phyloP scores from a whole-genome alignment of 1,140 invertebrate genomes.

The Zophobas morio region DNA sequence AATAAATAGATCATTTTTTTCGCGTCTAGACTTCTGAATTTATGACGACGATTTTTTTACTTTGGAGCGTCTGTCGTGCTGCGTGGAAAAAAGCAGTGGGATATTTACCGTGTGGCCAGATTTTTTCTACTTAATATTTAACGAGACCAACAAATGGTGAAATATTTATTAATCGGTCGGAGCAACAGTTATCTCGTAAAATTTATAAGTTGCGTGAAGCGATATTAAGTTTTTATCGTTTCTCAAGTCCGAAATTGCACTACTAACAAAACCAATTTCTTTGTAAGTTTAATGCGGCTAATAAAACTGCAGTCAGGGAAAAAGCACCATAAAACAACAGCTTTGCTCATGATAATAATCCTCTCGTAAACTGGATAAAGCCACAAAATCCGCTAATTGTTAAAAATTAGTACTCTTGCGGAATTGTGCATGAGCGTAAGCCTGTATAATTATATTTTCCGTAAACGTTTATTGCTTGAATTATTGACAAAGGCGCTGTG shows the following conservation, averaged over 20 bases:
- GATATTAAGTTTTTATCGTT: constrained; percentile 5
- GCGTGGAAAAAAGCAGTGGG: too few species aligned
- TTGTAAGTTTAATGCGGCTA: neutral
- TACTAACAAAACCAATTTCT: constrained; percentile 11
- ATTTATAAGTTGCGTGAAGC: constrained; percentile 7
- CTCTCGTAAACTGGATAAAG: constrained; percentile 7
- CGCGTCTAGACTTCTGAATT: too few species aligned
- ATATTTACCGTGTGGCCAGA: too few species aligned
- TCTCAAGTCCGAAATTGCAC: neutral
- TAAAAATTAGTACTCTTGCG: constrained; percentile 25
- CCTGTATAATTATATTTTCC: neutral
- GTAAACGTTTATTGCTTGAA: neutral
- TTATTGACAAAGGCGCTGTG: neutral
- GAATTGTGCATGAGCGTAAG: neutral
- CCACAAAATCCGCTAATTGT: constrained; percentile 24
- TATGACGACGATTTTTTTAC: too few species aligned
- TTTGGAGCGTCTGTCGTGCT: too few species aligned
- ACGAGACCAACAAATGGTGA: neutral
- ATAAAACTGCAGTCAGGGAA: constrained; percentile 11
- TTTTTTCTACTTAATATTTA: neutral
- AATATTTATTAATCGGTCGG: neutral
- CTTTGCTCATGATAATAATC: constrained; percentile 29
- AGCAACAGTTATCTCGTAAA: neutral
- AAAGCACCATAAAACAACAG: constrained; percentile 23
- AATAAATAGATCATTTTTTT: too few species aligned